Evolutionary conservation across 2,888 invertebrate genomes (phyloP), one percentile per base, ranked within the genome.

Genomic region (Pasiphila rectangulata): DNA sequence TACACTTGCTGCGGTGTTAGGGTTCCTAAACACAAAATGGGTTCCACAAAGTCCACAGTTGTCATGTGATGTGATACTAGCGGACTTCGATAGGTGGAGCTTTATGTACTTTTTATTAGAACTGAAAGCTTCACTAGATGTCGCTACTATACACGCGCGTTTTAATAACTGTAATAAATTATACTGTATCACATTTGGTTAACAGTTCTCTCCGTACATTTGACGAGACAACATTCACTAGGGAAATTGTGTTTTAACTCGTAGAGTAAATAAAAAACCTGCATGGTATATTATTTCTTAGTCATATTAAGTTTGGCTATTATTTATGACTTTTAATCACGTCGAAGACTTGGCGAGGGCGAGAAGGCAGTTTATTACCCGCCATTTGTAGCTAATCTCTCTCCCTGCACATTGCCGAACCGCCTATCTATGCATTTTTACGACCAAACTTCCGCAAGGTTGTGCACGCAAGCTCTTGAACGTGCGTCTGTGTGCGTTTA

Each of bases 401-500:
- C 42, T 38, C 32, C 51, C 44, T 34, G 39, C 46, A 37, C 48
- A 39, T 49, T 51, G 39, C 25, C 9, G 13, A 32, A 29, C 46
- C 20, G 27, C 39, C 45, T 38, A 50, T 47, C 50, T 46, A 35
- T 44, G 51, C 38, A 38, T 46, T 54, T 54, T 54, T 51, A 57
- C 47, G 52, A 54, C 29, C 47, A 29, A 39, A 48, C 40, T 47
- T 51, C 54, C 46, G 38, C 27, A 37, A 35, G 40, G 36, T 20
- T 21, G 29, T 49, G 42, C 50, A 54, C 61, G 59, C 61, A 60
- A 40, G 55, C 49, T 49, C 21, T 27, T 36, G 35, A 35, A 12
- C 16, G 38, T 41, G 39, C 51, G 40, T 23, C 30, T 45, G 38
- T 41, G 48, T 50, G 40, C 30, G 32, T 46, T 21, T 21, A 19